Evolutionary conservation across 2,888 invertebrate species (phyloP).

Genomic region (Caenorhabditis sp.): DNA sequence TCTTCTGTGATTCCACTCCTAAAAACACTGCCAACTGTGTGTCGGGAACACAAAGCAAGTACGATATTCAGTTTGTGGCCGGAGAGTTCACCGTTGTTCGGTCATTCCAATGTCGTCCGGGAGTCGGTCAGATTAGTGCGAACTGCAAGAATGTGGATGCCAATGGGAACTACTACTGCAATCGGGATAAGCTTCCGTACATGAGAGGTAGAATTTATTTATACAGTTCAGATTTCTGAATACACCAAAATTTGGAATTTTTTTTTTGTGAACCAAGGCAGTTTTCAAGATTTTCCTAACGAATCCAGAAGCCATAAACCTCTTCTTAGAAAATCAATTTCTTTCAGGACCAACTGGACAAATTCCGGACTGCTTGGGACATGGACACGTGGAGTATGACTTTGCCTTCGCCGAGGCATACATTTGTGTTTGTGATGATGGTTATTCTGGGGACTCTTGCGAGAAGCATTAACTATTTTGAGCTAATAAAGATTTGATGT

Average conservation of each 20-base stretch:
- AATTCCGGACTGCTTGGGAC: constrained; percentile 43
- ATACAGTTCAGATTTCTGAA: too few species aligned
- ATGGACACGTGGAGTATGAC: constrained; percentile 52
- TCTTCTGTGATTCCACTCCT: constrained; percentile 43
- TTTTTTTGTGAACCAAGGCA: too few species aligned
- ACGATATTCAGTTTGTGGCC: constrained; percentile 56
- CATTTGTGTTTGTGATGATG: constrained; percentile 47
- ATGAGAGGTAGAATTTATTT: too few species aligned
- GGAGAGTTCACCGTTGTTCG: constrained; percentile 48
- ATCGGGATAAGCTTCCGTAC: constrained; percentile 29
- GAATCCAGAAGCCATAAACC: too few species aligned
- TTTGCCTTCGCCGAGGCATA: constrained; percentile 40
- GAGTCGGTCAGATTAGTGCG: constrained; percentile 33
- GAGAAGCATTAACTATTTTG: constrained; percentile 18
- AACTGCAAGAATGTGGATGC: constrained; percentile 32
- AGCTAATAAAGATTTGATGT: neutral
- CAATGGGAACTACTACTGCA: constrained; percentile 45
- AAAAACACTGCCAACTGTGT: neutral
- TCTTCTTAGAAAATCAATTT: too few species aligned
- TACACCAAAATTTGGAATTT: too few species aligned
- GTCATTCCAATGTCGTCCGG: constrained; percentile 55
- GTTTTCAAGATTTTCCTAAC: too few species aligned
- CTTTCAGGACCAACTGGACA: constrained; percentile 49
- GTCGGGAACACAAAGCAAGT: constrained; percentile 27
- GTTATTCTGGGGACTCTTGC: constrained; percentile 45